Evolutionary conservation across 2,888 invertebrate genomes (phyloP).

Genomic region (Catocala nupta): DNA sequence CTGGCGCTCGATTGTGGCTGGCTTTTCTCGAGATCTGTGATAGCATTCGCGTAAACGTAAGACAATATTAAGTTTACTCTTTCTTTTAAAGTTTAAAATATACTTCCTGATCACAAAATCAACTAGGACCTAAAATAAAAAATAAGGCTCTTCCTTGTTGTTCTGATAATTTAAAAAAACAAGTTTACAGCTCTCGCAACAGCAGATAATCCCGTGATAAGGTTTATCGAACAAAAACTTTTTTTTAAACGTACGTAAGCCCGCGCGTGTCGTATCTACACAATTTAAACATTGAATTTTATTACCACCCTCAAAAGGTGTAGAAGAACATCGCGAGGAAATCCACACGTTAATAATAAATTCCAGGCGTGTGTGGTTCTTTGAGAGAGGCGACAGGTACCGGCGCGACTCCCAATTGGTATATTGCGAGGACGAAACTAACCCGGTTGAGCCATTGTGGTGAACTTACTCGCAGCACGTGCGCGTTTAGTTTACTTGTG

Average conservation of each 20-base stretch:
- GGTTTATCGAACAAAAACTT: conserved; percentile 10
- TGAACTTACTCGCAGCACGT: conserved; percentile 10
- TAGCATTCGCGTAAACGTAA: too few species aligned
- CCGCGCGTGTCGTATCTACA: conserved; percentile 10
- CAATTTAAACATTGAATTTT: conserved; percentile 34
- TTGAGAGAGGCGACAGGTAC: conserved; percentile 20
- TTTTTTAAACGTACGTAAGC: not conserved
- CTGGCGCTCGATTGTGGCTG: too few species aligned
- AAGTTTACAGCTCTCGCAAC: not conserved
- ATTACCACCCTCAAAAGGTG: conserved; percentile 35
- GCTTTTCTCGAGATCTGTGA: too few species aligned
- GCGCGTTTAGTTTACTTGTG: conserved; percentile 10
- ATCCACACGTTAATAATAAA: conserved; percentile 41
- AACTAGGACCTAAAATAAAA: too few species aligned
- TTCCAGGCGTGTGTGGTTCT: conserved; percentile 31
- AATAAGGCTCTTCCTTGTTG: too few species aligned
- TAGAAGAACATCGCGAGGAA: conserved; percentile 26
- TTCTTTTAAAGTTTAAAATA: too few species aligned
- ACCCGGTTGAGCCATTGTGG: conserved; percentile 9
- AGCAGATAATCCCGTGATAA: not conserved
- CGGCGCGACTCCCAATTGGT: conserved; percentile 15
- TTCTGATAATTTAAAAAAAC: not conserved
- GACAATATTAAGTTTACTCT: too few species aligned
- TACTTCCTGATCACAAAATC: too few species aligned
- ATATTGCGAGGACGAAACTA: conserved; percentile 18